Evolutionary conservation across 2,113 vertebrate genomes (phyloP), one percentile per base, ranked within the genome.

Genomic region (Ascaphus truei): DNA sequence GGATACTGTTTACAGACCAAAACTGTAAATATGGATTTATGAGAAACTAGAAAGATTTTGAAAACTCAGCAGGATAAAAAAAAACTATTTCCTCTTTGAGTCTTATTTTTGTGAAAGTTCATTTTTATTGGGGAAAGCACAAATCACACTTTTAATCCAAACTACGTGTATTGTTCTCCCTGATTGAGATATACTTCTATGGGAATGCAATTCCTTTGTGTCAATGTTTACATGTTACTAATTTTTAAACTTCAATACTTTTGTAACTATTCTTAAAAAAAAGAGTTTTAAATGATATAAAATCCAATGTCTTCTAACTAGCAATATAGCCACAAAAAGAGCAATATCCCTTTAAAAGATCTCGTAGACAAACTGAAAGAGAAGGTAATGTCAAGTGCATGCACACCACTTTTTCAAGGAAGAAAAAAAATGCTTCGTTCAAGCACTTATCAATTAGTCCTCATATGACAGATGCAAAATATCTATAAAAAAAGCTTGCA

Each of bases 231-330:
- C 93, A 95, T 85, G 85, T 92, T 87, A 85, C 88, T 81, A 87
- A 88, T 93, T 98, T 96, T 92, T 95, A 94, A 90, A 89, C 83
- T 92, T 93, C 83, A 85, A 88, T 92, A 94, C 91, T 96, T 98
- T 98, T 99, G 87, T 95, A 95, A 86, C 77, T 82, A 77, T 89
- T 92, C 87, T 93, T 92, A 91, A 88, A 75, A 90, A 85, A 80
- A 82, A 87, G 75, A 85, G 80, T 92, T 89, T 92, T 88, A 83
- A 85, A 92, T 60, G 20, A 10, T 90, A 88, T 83, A 72, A 75
- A 88, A 79, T 85, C 79, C 82, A 78, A 63, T 77, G 78, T 88
- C 88, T 90, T 85, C 86, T 86, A 80, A 83, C 80, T 87, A 82
- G 85, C 92, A 94, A 90, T 88, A 83, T 89, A 84, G 61, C 86